A percentile compares a stretch with the other conserved stretches of the same genome.
phyloP scores from a whole-genome alignment of 2,797 vertebrate species.

The Muscicapa comitata region DNA sequence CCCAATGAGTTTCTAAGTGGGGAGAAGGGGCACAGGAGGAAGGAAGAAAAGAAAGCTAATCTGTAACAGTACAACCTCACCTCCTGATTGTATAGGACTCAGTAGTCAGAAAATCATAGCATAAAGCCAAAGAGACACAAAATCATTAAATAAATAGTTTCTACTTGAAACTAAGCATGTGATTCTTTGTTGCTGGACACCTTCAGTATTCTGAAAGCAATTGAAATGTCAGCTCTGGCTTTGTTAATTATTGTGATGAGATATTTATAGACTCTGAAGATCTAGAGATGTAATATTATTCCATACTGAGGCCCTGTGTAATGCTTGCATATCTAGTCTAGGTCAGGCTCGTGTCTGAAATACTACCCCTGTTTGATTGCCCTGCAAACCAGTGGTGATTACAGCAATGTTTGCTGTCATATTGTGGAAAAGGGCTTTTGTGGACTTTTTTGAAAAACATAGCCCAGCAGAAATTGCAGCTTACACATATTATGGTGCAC shows the following conservation, averaged over 20 bases:
- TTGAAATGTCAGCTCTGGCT: not conserved
- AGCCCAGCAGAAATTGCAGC: not conserved
- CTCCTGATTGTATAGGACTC: slow-evolving; percentile 66
- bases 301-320: not conserved
- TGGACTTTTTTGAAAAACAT: not conserved
- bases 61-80: slow-evolving; percentile 75
- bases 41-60: slow-evolving; percentile 70
- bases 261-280: not conserved
- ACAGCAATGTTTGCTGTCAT: not conserved
- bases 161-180: not conserved
- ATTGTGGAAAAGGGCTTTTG: not conserved
- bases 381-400: not conserved
- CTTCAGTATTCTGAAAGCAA: not conserved
- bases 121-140: not conserved
- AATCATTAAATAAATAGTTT: not conserved
- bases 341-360: not conserved
- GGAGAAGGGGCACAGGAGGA: not conserved
- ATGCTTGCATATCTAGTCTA: not conserved
- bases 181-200: not conserved
- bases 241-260: not conserved
- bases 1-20: slow-evolving; percentile 72
- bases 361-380: not conserved
- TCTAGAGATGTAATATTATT: not conserved
- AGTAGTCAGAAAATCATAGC: not conserved
- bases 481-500: not conserved